These are phyloP conservation scores for Amphiura filiformis DNA, from an alignment of 35 echinoderm and acorn worm species.

Conservation along the genomic window DNA sequence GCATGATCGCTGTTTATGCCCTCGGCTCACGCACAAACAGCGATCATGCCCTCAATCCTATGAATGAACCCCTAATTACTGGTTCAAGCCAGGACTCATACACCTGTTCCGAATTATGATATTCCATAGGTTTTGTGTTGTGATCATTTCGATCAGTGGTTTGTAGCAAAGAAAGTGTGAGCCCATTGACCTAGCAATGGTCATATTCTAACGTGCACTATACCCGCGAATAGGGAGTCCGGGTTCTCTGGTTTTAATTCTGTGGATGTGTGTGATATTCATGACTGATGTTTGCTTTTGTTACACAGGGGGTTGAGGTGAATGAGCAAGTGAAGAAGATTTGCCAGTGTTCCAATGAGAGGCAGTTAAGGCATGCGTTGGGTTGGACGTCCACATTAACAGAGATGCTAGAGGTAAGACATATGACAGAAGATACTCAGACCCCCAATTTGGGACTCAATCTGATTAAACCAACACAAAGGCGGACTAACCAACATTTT, in stretches of 20 bases:
- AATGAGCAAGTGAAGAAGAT: constrained; percentile 65
- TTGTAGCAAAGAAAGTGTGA: too few species aligned
- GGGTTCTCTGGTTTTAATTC: too few species aligned
- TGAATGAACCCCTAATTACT: too few species aligned
- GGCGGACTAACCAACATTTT: too few species aligned
- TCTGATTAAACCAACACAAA: background rate
- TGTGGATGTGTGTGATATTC: background rate
- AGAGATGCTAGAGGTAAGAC: constrained; percentile 84
- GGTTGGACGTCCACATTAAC: constrained; percentile 69
- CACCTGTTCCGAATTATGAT: too few species aligned
- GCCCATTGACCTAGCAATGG: too few species aligned
- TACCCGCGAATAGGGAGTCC: background rate
- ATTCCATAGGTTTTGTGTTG: too few species aligned
- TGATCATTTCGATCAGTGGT: too few species aligned
- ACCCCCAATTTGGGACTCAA: background rate
- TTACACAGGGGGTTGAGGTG: constrained; percentile 19
- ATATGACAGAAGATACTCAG: background rate
- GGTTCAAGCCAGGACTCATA: too few species aligned
- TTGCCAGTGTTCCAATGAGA: constrained; percentile 81
- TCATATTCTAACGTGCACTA: background rate
- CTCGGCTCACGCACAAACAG: too few species aligned
- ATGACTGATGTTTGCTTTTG: background rate
- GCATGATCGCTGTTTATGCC: too few species aligned
- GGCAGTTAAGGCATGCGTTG: constrained; percentile 65
- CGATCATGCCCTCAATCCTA: too few species aligned